Conservation (phyloP, 2,888 invertebrate genomes). For the Ophioninae sp. region DNA sequence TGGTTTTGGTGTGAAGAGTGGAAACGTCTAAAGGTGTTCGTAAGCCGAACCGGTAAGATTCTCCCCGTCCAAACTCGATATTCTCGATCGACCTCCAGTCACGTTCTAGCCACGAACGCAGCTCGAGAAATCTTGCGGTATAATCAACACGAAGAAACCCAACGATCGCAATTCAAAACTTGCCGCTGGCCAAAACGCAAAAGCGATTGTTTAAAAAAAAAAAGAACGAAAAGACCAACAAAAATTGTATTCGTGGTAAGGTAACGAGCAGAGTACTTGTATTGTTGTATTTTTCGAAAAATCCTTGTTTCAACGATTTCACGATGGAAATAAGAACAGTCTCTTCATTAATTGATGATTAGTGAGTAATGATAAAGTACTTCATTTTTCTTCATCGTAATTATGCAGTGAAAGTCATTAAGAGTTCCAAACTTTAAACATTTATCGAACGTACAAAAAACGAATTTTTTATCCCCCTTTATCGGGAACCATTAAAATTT, state of each 20-base stretch:
- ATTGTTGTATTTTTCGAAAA: background rate
- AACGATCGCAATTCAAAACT: conserved; percentile 8
- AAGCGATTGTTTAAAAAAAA: background rate
- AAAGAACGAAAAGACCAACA: background rate
- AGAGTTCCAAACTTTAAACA: background rate
- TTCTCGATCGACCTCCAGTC: conserved; percentile 45
- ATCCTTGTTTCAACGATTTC: background rate
- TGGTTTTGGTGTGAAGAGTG: conserved; percentile 26
- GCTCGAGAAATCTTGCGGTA: background rate
- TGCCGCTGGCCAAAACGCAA: background rate
- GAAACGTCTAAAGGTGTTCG: conserved; percentile 12
- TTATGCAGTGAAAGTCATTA: background rate
- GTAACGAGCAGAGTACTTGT: background rate
- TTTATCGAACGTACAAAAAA: background rate
- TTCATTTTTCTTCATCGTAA: background rate
- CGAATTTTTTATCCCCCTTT: background rate
- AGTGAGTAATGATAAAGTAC: background rate
- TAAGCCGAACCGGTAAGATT: background rate
- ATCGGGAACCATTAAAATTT: background rate
- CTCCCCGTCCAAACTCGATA: conserved; percentile 13
- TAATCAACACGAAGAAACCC: conserved; percentile 11
- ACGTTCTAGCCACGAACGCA: conserved; percentile 32
- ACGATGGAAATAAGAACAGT: background rate
- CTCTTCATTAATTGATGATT: background rate
- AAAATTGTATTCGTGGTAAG: background rate